These are phyloP conservation scores for Xiphias gladius DNA, from an alignment of 2,113 vertebrate genomes.

Conservation along the genomic window DNA sequence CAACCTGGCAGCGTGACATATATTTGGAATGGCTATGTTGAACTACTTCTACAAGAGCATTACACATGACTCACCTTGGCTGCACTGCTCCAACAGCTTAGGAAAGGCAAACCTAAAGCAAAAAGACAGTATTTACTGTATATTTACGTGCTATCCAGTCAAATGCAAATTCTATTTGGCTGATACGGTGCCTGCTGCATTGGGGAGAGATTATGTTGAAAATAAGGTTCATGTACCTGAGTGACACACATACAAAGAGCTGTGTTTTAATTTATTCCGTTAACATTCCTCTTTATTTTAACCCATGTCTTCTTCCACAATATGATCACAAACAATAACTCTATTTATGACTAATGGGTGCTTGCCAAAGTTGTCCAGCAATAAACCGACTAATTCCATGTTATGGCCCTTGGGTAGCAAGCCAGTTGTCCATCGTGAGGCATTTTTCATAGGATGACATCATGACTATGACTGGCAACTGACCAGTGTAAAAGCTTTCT, in stretches of 20 bases:
- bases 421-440: constrained; percentile 20
- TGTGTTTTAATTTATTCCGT: constrained; percentile 13
- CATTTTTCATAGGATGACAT: constrained; percentile 58
- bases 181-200: not conserved
- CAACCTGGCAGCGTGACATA: not conserved
- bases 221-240: not conserved
- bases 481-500: constrained; percentile 65
- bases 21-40: not conserved
- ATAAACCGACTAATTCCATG: constrained; percentile 49
- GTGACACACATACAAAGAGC: not conserved
- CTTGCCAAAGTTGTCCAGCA: constrained; percentile 13
- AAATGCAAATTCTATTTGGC: not conserved
- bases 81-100: constrained; percentile 96
- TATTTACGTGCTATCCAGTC: not conserved
- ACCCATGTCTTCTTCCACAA: not conserved
- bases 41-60: not conserved
- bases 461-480: constrained; percentile 48
- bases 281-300: constrained; percentile 18
- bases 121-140: constrained; percentile 23
- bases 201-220: not conserved
- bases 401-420: constrained; percentile 27
- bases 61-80: constrained; percentile 87
- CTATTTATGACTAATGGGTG: constrained; percentile 27
- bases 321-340: constrained; percentile 30
- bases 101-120: constrained; percentile 90